Evolutionary conservation across 2,797 vertebrate genomes (phyloP).

Genomic region (Phrynocephalus vlangalii): DNA sequence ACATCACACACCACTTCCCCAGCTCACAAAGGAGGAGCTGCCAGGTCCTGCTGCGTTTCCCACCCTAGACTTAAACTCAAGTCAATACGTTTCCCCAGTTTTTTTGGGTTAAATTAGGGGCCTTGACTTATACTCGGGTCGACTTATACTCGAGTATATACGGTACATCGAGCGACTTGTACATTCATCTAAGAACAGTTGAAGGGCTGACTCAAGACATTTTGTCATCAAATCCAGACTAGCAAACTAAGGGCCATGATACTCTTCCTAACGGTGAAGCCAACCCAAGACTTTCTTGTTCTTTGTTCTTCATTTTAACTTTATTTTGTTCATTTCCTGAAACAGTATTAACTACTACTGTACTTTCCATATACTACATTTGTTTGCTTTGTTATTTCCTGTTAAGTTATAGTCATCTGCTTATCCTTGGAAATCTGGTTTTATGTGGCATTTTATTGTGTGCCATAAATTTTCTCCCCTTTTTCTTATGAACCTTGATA

Average conservation of each 20-base stretch:
- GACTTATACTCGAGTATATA: too few species aligned
- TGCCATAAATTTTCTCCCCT: constrained; percentile 2
- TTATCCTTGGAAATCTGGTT: neutral
- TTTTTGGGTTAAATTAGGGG: too few species aligned
- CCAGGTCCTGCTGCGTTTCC: too few species aligned
- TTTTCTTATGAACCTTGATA: constrained; percentile 36
- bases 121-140: too few species aligned
- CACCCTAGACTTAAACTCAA: too few species aligned
- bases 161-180: neutral
- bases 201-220: neutral
- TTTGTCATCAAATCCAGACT: neutral
- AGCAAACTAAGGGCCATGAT: neutral
- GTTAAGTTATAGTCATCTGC: neutral
- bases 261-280: neutral
- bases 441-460: neutral
- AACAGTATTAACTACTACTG: neutral
- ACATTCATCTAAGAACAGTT: constrained; percentile 6
- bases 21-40: too few species aligned
- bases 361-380: neutral
- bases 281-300: constrained; percentile 8
- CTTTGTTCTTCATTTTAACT: constrained; percentile 37
- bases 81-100: too few species aligned
- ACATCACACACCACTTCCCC: too few species aligned
- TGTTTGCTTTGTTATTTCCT: neutral
- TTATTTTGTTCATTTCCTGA: neutral